Evolutionary conservation across 2,113 vertebrate genomes (phyloP).

Genomic region (Apteryx owenii): DNA sequence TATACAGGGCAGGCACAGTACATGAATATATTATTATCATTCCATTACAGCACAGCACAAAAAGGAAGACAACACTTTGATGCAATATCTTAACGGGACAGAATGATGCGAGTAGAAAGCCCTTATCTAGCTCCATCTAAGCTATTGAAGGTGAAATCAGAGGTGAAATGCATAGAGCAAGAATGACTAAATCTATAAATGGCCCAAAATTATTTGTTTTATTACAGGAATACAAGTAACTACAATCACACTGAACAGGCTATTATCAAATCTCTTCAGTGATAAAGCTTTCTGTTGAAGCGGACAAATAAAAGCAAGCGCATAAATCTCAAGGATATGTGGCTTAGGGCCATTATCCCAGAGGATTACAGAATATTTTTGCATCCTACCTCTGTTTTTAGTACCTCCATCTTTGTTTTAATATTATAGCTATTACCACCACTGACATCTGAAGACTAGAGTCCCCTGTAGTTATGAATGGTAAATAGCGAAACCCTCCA

Average conservation of each 20-base stretch:
- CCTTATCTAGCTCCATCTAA: background rate
- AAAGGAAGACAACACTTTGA: background rate
- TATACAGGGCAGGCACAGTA: background rate
- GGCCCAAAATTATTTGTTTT: conserved; percentile 17
- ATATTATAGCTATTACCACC: conserved; percentile 53
- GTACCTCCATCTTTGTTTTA: conserved; percentile 34
- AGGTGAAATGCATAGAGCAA: background rate
- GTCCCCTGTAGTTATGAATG: conserved; percentile 20
- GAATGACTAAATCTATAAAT: conserved; percentile 23
- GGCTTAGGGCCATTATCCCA: conserved; percentile 51
- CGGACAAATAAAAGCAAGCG: conserved; percentile 70
- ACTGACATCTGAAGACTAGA: background rate
- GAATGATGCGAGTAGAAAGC: background rate
- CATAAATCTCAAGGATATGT: conserved; percentile 59
- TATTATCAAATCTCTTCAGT: conserved; percentile 67
- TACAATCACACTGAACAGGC: conserved; percentile 35
- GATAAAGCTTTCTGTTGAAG: conserved; percentile 55
- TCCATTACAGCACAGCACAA: background rate
- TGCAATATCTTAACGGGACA: background rate
- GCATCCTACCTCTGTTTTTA: background rate
- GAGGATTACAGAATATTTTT: conserved; percentile 17
- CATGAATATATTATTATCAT: background rate
- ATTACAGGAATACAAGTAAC: conserved; percentile 52
- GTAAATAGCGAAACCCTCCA: conserved; percentile 55
- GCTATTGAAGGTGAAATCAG: conserved; percentile 11